Base-by-base conservation (phyloP, 53 echinoderm and acorn worm genomes). In the Astropecten irregularis region DNA sequence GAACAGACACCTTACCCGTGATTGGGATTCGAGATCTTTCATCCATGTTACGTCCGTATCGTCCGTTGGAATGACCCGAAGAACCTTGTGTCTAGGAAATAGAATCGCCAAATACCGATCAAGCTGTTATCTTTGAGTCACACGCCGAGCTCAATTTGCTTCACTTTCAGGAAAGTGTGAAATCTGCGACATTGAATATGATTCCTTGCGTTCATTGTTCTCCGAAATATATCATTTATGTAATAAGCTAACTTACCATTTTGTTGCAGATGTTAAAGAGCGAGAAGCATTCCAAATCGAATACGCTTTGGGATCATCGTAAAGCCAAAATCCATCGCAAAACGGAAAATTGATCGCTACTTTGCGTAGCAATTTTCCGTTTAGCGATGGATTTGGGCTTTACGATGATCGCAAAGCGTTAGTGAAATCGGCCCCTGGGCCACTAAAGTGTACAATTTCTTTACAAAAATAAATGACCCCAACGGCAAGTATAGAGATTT, bases 51-150 rank as follows among this genome's bases (percentile, higher is more conserved):
- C 35, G 52, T 83, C 84, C 10, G 27, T 11, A 9, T 39, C 68
- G 42, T 69, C 57, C 16, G 18, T 56, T 15, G 56, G 40, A 3
- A 23, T 42, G 33, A 83, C 66, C 20, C 84, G 56, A 18, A 83
- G 56, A 70, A 83, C 84, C 84, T 83, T 68, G 47, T 22, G 69
- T 30, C 84, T 83, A 56, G 57, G 21, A 25, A 55, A n/a, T 27
- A 14, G 25, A 63, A 31, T 3, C 27, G 32, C 28, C 2, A 63
- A 29, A 15, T 63, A 14, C 18, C 8, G 8, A 46, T 46, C 8
- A 8, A 14, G 47, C 14, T 46, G 14, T 14, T 46, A 9, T 8
- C 8, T 46, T 9, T 9, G 47, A 46, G 14, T 46, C 8, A 46
- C 47, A 46, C 8, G 47, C 8, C 47, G 8, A 14, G 47, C 8